Evolutionary conservation across 2,113 vertebrate species (phyloP), one percentile per base, ranked within the genome.

Genomic region (Nicator chloris): DNA sequence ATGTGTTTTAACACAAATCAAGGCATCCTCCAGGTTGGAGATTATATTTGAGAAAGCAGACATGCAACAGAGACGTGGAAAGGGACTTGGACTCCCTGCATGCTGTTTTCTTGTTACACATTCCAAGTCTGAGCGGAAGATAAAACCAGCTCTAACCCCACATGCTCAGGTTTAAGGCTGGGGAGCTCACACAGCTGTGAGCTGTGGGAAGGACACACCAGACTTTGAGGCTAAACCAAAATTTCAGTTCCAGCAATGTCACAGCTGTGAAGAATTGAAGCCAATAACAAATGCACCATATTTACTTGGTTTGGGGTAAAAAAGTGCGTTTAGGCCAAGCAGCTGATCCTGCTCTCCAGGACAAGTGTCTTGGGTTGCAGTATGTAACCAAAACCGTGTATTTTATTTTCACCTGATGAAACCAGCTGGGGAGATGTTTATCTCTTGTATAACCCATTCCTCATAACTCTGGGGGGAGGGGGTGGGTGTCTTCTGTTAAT

Each of bases 61-160:
- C 65, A 44, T 1, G 3, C 0, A 1, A n/a, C n/a, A 69, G 39
- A 66, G n/a, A 10, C 0, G 3, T 15, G 59, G 42, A 84, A 26
- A 68, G 28, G 44, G 42, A 68, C 60, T 1, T 5, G 15, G 49
- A 23, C 22, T 60, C 18, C 21, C 30, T n/a, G 47, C 20, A 19
- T 3, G 0, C 4, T 59, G 4, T 69, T 79, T 60, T 22, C 70
- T 4, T 27, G 35, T 28, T 47, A 44, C 42, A 77, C 0, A 39
- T 2, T 77, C 39, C 15, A 42, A 21, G 56, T 9, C 40, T 64
- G 40, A 80, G 56, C 47, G 63, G 47, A 47, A 76, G 54, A 59
- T 10, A 50, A 73, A 90, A 35, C 2, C 61, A 42, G 63, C 12
- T 82, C 60, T 23, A 33, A 33, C 22, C 28, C 10, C 78, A 7